phyloP scores from a whole-genome alignment of 2,113 vertebrate species.

The Myrmophylax atrothorax region DNA sequence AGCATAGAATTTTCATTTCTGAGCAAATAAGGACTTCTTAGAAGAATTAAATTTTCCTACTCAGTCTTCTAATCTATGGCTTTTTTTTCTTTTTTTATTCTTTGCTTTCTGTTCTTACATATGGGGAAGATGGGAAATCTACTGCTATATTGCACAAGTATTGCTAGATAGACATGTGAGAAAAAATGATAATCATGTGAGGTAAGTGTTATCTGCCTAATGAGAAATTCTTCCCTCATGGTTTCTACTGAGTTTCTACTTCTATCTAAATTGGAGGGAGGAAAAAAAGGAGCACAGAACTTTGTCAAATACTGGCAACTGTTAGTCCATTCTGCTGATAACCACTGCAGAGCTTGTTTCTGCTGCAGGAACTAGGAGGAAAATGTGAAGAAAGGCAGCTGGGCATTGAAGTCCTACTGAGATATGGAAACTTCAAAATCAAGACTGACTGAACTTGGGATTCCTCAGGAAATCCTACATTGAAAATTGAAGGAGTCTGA shows the following conservation, averaged over 20 bases:
- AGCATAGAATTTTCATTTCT: not conserved
- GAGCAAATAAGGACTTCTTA: not conserved
- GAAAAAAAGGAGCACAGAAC: not conserved
- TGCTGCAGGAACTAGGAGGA: not conserved
- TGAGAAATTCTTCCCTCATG: not conserved
- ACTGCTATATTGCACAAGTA: not conserved
- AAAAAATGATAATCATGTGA: not conserved
- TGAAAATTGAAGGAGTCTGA: not conserved
- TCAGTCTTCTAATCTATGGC: not conserved
- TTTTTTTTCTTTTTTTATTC: not conserved
- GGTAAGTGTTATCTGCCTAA: not conserved
- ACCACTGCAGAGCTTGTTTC: not conserved
- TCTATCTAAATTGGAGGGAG: not conserved
- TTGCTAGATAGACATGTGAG: not conserved
- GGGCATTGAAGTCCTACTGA: not conserved
- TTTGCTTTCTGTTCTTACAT: not conserved
- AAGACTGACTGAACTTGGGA: not conserved
- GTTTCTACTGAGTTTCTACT: not conserved
- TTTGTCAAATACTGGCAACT: not conserved
- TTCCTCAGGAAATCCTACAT: not conserved
- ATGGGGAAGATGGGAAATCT: not conserved
- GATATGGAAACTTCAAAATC: not conserved
- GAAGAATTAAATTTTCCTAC: not conserved
- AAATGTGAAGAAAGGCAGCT: not conserved
- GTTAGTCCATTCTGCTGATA: not conserved